Evolutionary conservation across 2,888 invertebrate species (phyloP), one percentile per base, ranked within the genome.

Genomic region (Ptychoptera contaminata): DNA sequence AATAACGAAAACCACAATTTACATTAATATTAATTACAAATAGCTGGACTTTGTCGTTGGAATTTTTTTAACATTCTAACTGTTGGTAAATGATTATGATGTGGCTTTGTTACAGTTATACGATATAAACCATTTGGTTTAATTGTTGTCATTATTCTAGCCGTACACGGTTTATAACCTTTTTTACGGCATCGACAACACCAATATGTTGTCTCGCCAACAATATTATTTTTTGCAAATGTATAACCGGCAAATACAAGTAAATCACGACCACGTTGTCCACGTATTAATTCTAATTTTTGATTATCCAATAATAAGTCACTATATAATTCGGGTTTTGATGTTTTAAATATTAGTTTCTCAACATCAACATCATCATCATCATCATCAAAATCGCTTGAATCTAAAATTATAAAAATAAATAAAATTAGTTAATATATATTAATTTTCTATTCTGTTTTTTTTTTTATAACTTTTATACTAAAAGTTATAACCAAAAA

Each of bases 81-180:
- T 32, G 62, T 59, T 7, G 61, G 62, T 14, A 48, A 42, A 49
- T 66, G 66, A 50, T 61, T 66, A 46, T 66, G 66, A 30, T 52
- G 47, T 0, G 62, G 57, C 40, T 58, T 59, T 1, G 60, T 61
- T 4, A 65, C 54, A 32, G 54, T 56, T 2, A 66, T 56, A 42
- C 57, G 59, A 47, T 57, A 59, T 6, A 55, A 48, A 9, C 61
- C 62, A 37, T 60, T 56, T 48, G 51, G 49, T 43, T 51, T 47
- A 37, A 48, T 38, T 4, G 52, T 55, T 1, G 64, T 63, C 16
- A 55, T 55, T 47, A 64, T 62, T 0, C 60, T 54, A 9, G 55
- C 53, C 12, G 48, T 50, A 2, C 64, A 50, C 12, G 44, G 29
- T 11, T 42, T 30, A 9, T 38, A 14, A 9, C 39, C 61, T 2